Conservation (phyloP, 2,113 vertebrate species). For the Dermatemys mawii region DNA sequence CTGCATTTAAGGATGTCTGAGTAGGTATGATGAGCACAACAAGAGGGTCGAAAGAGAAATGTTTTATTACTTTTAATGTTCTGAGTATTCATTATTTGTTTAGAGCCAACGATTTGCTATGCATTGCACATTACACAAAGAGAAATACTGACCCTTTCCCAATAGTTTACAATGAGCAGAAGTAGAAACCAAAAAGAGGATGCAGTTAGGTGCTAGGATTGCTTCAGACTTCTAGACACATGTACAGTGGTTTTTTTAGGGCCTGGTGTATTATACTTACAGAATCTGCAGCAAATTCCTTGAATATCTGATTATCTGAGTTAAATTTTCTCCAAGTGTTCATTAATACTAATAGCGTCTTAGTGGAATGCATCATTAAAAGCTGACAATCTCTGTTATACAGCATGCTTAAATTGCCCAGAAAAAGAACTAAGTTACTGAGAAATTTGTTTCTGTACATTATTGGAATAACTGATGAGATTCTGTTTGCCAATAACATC, state of each 20-base stretch:
- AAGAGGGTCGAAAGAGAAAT: background rate
- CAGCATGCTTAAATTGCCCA: accelerated
- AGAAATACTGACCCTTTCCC: background rate
- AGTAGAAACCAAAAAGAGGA: background rate
- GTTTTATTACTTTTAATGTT: background rate
- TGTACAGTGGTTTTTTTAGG: background rate
- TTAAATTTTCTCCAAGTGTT: background rate
- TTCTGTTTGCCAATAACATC: background rate
- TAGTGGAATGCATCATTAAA: background rate
- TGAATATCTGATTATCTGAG: background rate
- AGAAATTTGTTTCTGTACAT: background rate
- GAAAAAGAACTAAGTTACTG: background rate
- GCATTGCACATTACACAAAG: background rate
- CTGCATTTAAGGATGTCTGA: background rate
- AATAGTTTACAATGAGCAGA: background rate
- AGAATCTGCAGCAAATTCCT: background rate
- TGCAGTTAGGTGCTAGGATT: background rate
- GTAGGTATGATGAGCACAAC: background rate
- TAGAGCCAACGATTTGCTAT: background rate
- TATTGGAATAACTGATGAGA: background rate
- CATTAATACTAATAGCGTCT: background rate
- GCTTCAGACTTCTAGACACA: background rate
- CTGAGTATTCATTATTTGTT: background rate
- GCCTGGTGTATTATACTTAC: background rate
- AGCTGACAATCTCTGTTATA: background rate